phyloP scores from a whole-genome alignment of 2,797 vertebrate genomes.

The Cossypha dichroa region DNA sequence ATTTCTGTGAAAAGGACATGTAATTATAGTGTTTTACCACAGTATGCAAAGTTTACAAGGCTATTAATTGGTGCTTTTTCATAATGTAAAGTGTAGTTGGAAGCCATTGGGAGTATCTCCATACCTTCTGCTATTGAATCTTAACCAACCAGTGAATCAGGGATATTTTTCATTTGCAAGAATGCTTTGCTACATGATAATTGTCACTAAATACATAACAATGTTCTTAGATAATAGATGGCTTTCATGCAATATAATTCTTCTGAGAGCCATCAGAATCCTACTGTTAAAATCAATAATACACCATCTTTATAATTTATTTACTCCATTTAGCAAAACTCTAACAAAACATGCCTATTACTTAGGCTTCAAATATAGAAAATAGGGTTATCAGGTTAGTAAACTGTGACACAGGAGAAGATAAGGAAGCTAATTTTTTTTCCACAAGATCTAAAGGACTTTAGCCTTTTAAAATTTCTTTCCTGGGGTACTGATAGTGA shows the following conservation, averaged over 20 bases:
- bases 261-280: background rate
- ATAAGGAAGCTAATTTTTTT: slow-evolving; percentile 1
- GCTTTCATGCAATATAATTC: background rate
- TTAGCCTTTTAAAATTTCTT: background rate
- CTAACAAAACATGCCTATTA: background rate
- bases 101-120: background rate
- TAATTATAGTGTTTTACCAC: background rate
- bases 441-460: background rate
- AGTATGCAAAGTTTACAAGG: background rate
- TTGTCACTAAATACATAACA: background rate
- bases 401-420: background rate
- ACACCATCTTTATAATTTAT: background rate
- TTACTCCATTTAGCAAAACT: background rate
- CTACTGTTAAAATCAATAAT: background rate
- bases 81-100: background rate
- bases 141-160: background rate
- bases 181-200: background rate
- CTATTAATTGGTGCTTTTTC: background rate
- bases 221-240: background rate
- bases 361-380: slow-evolving; percentile 7
- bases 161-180: background rate
- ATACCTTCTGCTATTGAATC: background rate
- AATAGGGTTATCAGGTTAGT: background rate
- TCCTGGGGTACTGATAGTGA: slow-evolving; percentile 5
- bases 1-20: background rate